Conservation (phyloP, 2,888 invertebrate genomes). For the Limulus polyphemus region DNA sequence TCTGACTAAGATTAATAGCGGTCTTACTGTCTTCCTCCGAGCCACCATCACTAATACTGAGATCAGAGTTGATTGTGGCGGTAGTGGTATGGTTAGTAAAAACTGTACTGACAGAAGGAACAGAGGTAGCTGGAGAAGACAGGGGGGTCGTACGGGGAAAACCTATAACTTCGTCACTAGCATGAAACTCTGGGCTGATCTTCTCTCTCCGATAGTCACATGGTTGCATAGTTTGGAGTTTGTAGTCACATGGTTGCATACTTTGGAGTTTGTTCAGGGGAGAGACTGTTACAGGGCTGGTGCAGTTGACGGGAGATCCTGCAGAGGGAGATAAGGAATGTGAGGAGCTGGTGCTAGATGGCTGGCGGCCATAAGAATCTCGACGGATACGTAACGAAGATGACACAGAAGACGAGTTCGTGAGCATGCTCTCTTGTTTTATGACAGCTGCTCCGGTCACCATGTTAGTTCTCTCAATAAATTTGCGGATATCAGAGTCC, state of each 20-base stretch:
- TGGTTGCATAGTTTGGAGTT: slow-evolving; percentile 88
- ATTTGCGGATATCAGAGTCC: slow-evolving; percentile 46
- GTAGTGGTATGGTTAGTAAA: slow-evolving; percentile 19
- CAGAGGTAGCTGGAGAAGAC: slow-evolving; percentile 25
- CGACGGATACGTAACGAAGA: no score
- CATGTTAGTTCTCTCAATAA: slow-evolving; percentile 42
- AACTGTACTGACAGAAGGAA: slow-evolving; percentile 18
- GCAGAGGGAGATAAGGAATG: slow-evolving; percentile 13
- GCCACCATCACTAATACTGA: slow-evolving; percentile 16
- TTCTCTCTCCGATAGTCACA: slow-evolving; percentile 66
- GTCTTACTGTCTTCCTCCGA: slow-evolving; percentile 30
- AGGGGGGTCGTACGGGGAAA: slow-evolving; percentile 9
- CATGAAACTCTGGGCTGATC: slow-evolving; percentile 13
- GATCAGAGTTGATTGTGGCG: slow-evolving; percentile 19
- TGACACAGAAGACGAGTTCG: no score
- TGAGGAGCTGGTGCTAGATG: slow-evolving; percentile 19
- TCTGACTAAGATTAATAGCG: slow-evolving; percentile 50
- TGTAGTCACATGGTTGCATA: slow-evolving; percentile 91
- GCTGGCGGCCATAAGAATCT: neutral
- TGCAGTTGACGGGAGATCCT: slow-evolving; percentile 15
- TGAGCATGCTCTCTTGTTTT: slow-evolving; percentile 9
- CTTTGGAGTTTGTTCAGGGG: slow-evolving; percentile 80
- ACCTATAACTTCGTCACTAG: neutral
- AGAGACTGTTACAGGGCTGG: slow-evolving; percentile 51
- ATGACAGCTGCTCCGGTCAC: slow-evolving; percentile 14